These are phyloP conservation scores for Dascillus cervinus DNA, from an alignment of 2,888 invertebrate species.

Conservation along the genomic window DNA sequence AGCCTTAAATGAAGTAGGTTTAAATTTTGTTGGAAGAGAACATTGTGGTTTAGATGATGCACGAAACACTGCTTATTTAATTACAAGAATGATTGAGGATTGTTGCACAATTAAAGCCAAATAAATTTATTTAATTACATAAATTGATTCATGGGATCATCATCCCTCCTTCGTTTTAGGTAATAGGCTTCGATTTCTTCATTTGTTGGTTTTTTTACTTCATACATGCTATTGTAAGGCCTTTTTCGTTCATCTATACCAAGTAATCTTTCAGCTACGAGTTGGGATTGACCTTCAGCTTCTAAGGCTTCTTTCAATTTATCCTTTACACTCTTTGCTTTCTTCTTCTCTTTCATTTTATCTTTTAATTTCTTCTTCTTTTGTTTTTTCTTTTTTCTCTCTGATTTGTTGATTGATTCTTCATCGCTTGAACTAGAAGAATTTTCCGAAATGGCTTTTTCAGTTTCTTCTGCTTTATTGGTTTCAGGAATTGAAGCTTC, in stretches of 20 bases:
- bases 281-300: conserved; percentile 55
- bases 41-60: conserved; percentile 58
- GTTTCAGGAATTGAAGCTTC: conserved; percentile 10
- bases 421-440: conserved; percentile 14
- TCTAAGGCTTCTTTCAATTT: conserved; percentile 57
- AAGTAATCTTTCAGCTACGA: conserved; percentile 56
- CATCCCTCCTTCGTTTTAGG: conserved; percentile 73
- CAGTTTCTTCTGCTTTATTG: conserved; percentile 24
- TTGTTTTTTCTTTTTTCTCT: conserved; percentile 34
- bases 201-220: conserved; percentile 76
- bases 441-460: conserved; percentile 20
- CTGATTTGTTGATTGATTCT: conserved; percentile 22
- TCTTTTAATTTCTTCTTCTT: conserved; percentile 43
- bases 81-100: conserved; percentile 47
- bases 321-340: conserved; percentile 43
- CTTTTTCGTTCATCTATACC: conserved; percentile 83
- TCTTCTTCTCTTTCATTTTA: conserved; percentile 34
- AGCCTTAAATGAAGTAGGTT: conserved; percentile 49
- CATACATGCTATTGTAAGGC: conserved; percentile 87
- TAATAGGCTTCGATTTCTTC: conserved; percentile 92
- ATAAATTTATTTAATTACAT: conserved; percentile 16
- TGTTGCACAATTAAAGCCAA: background rate
- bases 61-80: conserved; percentile 51
- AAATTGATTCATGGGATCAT: conserved; percentile 87
- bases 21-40: conserved; percentile 51